A percentile compares a stretch with the other conserved stretches of the same genome.
Evolutionary conservation across 2,113 vertebrate species (phyloP).

Genomic region (Pygoscelis adeliae): DNA sequence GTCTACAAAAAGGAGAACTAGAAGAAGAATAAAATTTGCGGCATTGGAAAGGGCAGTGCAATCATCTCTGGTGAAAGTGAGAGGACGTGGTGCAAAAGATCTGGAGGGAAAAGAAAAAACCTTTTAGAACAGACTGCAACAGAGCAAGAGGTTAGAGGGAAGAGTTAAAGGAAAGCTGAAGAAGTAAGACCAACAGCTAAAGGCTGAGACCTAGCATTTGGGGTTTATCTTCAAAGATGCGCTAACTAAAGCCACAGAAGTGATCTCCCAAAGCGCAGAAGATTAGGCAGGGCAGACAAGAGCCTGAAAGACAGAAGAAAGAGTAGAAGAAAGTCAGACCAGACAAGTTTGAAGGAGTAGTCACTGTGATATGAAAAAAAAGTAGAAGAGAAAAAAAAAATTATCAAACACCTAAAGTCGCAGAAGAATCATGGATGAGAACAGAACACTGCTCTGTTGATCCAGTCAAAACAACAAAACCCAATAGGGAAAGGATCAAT

Average conservation of each 20-base stretch:
- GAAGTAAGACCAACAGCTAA: neutral
- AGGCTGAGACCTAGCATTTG: neutral
- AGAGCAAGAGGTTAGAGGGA: neutral
- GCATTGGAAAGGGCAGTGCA: neutral
- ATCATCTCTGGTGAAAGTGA: neutral
- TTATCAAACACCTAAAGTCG: neutral
- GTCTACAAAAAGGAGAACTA: neutral
- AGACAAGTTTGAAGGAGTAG: neutral
- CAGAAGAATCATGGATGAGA: constrained; percentile 13
- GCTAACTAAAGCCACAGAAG: neutral
- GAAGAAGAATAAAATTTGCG: neutral
- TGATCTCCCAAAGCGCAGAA: neutral
- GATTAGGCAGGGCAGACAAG: neutral
- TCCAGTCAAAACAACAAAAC: constrained; percentile 12
- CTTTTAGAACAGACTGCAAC: neutral
- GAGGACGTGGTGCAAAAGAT: neutral
- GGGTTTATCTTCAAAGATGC: neutral
- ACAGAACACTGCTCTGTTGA: neutral
- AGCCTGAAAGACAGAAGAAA: neutral
- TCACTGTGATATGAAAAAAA: neutral
- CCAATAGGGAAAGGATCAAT: constrained; percentile 13
- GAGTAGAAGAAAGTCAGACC: neutral
- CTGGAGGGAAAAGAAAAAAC: neutral
- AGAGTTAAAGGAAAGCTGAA: neutral
- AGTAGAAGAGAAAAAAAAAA: neutral